Evolutionary conservation across 1,140 invertebrate species (phyloP).

Genomic region (Euura saliciscinereae): DNA sequence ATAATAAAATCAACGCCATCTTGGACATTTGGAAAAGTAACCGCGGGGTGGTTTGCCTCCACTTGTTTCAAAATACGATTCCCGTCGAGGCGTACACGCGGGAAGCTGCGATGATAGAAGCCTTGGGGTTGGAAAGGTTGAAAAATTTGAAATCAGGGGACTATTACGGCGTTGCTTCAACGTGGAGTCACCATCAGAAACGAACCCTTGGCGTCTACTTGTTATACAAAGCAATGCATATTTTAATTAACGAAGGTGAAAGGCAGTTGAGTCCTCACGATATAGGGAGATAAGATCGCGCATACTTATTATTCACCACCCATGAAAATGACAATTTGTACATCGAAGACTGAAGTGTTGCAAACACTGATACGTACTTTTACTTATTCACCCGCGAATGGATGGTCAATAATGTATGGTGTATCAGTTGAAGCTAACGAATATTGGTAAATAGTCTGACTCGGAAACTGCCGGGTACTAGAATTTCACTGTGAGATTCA

Average conservation of each 20-base stretch:
- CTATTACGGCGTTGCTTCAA: slow-evolving; percentile 80
- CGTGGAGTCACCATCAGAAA: slow-evolving; percentile 75
- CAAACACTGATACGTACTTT: no score
- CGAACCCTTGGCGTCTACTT: slow-evolving; percentile 79
- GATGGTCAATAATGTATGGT: no score
- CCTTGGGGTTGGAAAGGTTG: slow-evolving; percentile 77
- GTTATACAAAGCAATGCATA: slow-evolving; percentile 83
- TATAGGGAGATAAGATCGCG: slow-evolving; percentile 51
- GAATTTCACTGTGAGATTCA: no score
- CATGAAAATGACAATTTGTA: no score
- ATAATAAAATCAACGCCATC: slow-evolving; percentile 80
- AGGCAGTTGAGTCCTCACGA: slow-evolving; percentile 75
- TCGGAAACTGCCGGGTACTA: no score
- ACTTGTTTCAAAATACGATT: slow-evolving; percentile 90
- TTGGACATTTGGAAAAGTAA: slow-evolving; percentile 85
- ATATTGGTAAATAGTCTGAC: no score
- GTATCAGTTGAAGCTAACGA: no score
- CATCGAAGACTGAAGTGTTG: no score
- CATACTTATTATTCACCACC: no score
- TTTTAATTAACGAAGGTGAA: slow-evolving; percentile 88
- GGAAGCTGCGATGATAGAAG: slow-evolving; percentile 93
- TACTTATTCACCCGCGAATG: no score
- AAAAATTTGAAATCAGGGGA: slow-evolving; percentile 84
- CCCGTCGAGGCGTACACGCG: slow-evolving; percentile 91
- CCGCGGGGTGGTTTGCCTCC: slow-evolving; percentile 86